Evolutionary conservation across 2,888 invertebrate genomes (phyloP), one percentile per base, ranked within the genome.

Genomic region (Machimus atricapillus): DNA sequence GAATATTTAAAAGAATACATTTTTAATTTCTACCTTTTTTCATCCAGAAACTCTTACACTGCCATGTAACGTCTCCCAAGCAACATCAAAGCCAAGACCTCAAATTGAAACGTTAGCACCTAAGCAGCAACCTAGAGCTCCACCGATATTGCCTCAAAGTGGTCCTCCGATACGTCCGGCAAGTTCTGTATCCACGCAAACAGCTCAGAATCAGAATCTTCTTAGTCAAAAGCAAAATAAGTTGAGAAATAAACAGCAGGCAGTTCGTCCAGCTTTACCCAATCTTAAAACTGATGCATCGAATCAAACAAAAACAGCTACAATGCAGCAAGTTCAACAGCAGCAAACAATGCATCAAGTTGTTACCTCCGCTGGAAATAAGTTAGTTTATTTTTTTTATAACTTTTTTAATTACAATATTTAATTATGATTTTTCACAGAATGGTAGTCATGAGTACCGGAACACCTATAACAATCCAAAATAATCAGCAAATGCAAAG

Each of bases 131-230:
- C 90, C 90, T 52, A 90, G 92, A 8, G 89, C 90, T 9, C 91
- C 93, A 19, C 92, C 95, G 86, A 95, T 96, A 86, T 91, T 96
- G 89, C 96, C 96, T 0, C 94, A 94, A 90, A 93, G 94, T 83
- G 91, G 91, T 34, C 89, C 91, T 9, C 94, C 94, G 89, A 95
- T 96, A 89, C 94, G 97, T 82, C 97, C 97, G 0, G 96, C 94
- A 5, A 96, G 96, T 89, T 97, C 97, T 0, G 97, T 97, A 14
- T 97, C 97, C 7, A 97, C 97, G 0, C 97, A 97, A 92, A 97
- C 97, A 0, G 93, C 94, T 1, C 92, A 92, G 88, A 92, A 92
- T 87, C 92, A 93, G 88, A 92, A 91, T 87, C 89, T 92, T 82
- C 90, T 93, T 4, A 92, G 93, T 86, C 92, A 93, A 8, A 94